A percentile compares a stretch with the other conserved stretches of the same genome.
Conservation (phyloP, 2,797 vertebrate genomes). For the Onychomys arenicola region DNA sequence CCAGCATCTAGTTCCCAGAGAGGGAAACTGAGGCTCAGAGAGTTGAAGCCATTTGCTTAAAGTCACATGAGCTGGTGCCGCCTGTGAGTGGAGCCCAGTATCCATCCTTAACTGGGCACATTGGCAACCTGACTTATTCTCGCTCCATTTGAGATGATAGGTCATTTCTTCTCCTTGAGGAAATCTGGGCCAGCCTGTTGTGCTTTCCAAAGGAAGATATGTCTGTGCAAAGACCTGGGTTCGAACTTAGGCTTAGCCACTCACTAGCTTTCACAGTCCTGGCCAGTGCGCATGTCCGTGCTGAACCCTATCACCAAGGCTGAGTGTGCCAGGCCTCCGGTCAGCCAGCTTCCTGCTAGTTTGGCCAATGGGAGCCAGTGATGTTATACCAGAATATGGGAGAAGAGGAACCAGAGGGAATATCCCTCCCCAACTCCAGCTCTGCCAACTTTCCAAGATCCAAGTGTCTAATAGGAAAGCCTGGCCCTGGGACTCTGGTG, state of each 20-base stretch:
- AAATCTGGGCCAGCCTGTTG: background rate
- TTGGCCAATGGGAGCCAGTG: background rate
- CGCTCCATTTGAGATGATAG: background rate
- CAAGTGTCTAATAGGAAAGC: background rate
- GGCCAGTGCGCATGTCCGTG: background rate
- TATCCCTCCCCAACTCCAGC: background rate
- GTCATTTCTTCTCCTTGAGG: background rate
- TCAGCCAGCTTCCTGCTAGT: background rate
- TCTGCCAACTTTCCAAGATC: background rate
- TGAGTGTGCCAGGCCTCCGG: background rate
- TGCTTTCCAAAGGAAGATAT: background rate
- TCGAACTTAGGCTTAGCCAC: background rate
- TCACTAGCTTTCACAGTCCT: background rate
- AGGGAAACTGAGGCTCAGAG: slow-evolving; percentile 46
- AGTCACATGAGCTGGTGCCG: background rate
- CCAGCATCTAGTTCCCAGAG: background rate
- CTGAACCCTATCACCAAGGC: no score
- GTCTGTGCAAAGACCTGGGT: background rate
- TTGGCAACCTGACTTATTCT: background rate
- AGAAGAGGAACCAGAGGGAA: background rate
- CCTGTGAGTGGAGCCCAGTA: no score
- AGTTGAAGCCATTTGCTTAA: background rate
- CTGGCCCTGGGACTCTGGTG: background rate
- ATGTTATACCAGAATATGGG: background rate
- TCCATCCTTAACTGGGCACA: background rate